Percentiles rank a stretch among this genome's conserved stretches.
These are phyloP conservation scores for Cyrtonyx montezumae DNA, from an alignment of 2,113 vertebrate genomes.

Conservation along the genomic window DNA sequence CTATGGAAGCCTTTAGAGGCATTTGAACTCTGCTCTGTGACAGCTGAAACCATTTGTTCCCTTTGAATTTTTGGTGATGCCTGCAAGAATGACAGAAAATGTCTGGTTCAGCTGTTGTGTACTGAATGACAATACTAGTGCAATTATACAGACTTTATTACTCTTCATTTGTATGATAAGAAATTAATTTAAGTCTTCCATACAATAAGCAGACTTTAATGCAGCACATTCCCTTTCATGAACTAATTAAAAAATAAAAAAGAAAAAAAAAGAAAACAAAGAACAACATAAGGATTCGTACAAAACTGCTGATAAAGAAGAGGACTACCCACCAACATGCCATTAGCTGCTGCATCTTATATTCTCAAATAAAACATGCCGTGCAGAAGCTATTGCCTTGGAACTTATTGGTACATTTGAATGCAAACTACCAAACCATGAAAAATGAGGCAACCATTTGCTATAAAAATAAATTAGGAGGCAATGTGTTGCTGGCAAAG, in stretches of 20 bases:
- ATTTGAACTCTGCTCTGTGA: background rate
- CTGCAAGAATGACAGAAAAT: background rate
- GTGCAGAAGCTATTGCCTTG: conserved; percentile 62
- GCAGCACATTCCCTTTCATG: background rate
- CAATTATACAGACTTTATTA: background rate
- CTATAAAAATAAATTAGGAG: conserved; percentile 78
- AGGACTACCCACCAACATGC: conserved; percentile 52
- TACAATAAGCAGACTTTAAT: background rate
- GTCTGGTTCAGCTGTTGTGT: background rate
- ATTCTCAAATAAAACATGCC: conserved; percentile 47
- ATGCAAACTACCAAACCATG: conserved; percentile 76
- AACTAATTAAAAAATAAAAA: background rate
- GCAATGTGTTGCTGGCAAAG: conserved; percentile 71
- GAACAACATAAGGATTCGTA: background rate
- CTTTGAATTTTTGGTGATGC: background rate
- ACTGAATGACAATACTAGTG: background rate
- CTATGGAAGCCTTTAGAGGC: background rate
- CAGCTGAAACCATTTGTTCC: background rate
- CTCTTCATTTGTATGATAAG: background rate
- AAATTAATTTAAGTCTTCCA: conserved; percentile 6
- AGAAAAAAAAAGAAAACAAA: background rate
- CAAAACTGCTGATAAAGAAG: conserved; percentile 61
- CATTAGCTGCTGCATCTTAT: conserved; percentile 55
- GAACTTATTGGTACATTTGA: conserved; percentile 75
- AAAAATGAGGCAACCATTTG: conserved; percentile 70